Conservation (phyloP, 1,140 invertebrate species). For the Cydia splendana region DNA sequence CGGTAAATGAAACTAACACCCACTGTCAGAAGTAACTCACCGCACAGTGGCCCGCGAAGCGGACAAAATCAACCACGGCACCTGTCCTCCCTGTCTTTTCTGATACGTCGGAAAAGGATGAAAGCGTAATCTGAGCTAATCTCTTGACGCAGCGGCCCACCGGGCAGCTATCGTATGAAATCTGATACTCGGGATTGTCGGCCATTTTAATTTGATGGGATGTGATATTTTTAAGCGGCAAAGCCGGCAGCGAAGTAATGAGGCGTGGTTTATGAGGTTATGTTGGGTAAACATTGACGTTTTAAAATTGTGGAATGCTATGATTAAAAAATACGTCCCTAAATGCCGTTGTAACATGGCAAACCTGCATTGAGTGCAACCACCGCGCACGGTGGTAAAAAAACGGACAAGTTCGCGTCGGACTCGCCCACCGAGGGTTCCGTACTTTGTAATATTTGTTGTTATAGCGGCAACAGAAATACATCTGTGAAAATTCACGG, state of each 20-base stretch:
- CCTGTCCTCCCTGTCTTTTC: background rate
- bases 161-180: background rate
- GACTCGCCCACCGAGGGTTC: too few species aligned
- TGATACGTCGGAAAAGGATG: background rate
- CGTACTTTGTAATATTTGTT: too few species aligned
- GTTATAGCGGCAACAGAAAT: too few species aligned
- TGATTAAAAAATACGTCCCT: too few species aligned
- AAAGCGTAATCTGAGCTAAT: slow-evolving; percentile 1
- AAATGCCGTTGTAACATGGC: too few species aligned
- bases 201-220: slow-evolving; percentile 9
- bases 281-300: slow-evolving; percentile 13
- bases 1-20: background rate
- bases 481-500: too few species aligned
- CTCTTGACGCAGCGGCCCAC: slow-evolving; percentile 4
- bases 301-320: too few species aligned
- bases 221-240: background rate
- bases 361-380: too few species aligned
- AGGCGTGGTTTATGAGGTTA: background rate
- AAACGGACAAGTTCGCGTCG: too few species aligned
- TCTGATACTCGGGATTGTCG: background rate
- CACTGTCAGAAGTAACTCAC: background rate
- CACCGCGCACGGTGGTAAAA: too few species aligned
- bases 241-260: background rate
- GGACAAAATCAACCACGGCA: slow-evolving; percentile 7
- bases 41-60: background rate